These are phyloP conservation scores for Okapia johnstoni DNA, from an alignment of 2,113 vertebrate genomes.

Conservation along the genomic window DNA sequence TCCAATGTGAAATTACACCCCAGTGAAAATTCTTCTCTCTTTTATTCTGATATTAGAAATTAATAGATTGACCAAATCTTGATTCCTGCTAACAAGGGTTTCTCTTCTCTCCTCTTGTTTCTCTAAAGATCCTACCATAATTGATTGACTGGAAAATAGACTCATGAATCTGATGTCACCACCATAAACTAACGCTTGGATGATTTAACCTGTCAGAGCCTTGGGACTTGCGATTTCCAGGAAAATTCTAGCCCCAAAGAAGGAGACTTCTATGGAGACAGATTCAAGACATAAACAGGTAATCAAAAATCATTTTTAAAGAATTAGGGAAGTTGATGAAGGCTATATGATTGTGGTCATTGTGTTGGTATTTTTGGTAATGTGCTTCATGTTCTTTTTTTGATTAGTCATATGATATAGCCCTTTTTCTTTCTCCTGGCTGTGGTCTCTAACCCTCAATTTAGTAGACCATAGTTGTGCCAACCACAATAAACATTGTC, in stretches of 20 bases:
- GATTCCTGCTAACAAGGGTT: not conserved
- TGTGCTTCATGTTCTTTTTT: slow-evolving; percentile 50
- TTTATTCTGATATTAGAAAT: not conserved
- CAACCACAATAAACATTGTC: slow-evolving; percentile 29
- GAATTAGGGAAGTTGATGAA: slow-evolving; percentile 1
- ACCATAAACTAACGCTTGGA: not conserved
- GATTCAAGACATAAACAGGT: not conserved
- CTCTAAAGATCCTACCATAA: not conserved
- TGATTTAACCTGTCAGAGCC: not conserved
- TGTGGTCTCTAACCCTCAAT: slow-evolving; percentile 49
- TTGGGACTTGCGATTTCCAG: not conserved
- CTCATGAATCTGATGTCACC: not conserved
- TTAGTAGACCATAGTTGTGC: slow-evolving; percentile 47
- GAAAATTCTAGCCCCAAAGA: slow-evolving; percentile 12
- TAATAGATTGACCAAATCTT: not conserved
- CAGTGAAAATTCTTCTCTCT: not conserved
- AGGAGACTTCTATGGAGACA: not conserved
- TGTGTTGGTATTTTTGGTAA: slow-evolving; percentile 53
- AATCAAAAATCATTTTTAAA: slow-evolving; percentile 18
- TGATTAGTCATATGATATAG: slow-evolving; percentile 37
- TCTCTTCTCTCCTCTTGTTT: not conserved
- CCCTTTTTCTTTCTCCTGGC: not conserved
- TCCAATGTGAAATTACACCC: not conserved
- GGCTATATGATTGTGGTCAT: not conserved
- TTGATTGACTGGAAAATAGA: slow-evolving; percentile 25